Base-by-base conservation (phyloP, 2,113 vertebrate species). In the Syngnathus scovelli region DNA sequence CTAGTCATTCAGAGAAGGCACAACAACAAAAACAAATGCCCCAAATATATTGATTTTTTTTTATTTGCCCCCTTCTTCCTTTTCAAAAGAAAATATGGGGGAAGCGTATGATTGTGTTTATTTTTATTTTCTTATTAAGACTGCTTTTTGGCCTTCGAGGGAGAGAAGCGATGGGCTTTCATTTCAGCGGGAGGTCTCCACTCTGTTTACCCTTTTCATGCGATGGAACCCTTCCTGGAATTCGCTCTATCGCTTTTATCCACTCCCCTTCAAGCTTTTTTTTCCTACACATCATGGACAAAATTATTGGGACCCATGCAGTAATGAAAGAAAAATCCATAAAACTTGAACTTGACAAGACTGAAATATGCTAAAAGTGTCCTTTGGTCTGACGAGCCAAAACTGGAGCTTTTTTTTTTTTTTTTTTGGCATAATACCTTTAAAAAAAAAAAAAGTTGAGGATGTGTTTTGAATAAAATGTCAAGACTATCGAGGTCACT, bases 181-280 rank as follows among this genome's bases (percentile, higher is more conserved):
- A 92, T 92, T 91, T 92, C 75, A 84, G 85, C 86, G 64, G 88
- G 90, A 90, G 89, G 88, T 90, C 91, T 87, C 52, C 84, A 69
- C 69, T 69, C 75, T 82, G 80, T 71, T 77, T 89, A 87, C 86
- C 89, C 90, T 91, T 90, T 91, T 77, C 69, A 78, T 82, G 83
- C 81, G 89, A 91, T 89, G 81, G 89, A 90, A 86, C 80, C 80
- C 76, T 86, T 82, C 80, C 84, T 70, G 82, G 77, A 89, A 89
- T 88, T 85, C 83, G 84, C 82, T 72, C 65, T 67, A 61, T 73
- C 66, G 61, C 67, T 75, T 74, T 71, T 75, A 16, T 46, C 69
- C 6, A 41, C 41, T 11, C 10, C 41, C 41, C 16, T 6, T 1
- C 46, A 15, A 13, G 3, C 46, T 18, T 49, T 7, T 69, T 76